Evolutionary conservation across 2,113 vertebrate genomes (phyloP), one percentile per base, ranked within the genome.

Genomic region (Nettapus auritus): DNA sequence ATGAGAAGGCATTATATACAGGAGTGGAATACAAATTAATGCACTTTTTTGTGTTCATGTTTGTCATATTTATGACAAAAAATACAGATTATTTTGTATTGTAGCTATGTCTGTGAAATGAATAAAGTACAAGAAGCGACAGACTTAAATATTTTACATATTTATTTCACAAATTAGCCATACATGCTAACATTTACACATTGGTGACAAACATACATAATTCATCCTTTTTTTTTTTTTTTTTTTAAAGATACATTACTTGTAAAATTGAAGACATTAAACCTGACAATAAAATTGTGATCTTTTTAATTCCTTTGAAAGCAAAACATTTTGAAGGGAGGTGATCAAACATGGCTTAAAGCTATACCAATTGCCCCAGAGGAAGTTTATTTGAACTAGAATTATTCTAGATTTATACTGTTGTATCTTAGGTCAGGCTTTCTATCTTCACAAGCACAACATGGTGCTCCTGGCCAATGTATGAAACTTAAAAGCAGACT

Each of bases 151-250:
- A 6, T 82, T 93, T 83, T 87, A 67, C 42, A 34, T 80, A 87
- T 97, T 97, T 97, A 97, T 97, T 97, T 97, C 95, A 97, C 66
- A 74, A 92, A 87, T 93, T 94, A 92, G 57, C 59, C 82, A 57
- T 94, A 93, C 68, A 94, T 69, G 33, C 88, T 94, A 77, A 94
- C 76, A 88, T 95, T 91, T 93, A 92, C 25, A 92, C 67, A 88
- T 53, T 57, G 59, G 80, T 85, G 68, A 96, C 91, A 93, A 90
- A 95, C 10, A 92, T 40, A 91, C 21, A 76, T 56, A 74, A 44
- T 82, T 42, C 33, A 73, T 70, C 13, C 1, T 42, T 56, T 90
- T 86, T 66, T 86, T 64, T n/a, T 38, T 70, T n/a, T 20, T 25
- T 62, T 40, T 83, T 77, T 82, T 67, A 0, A 38, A 87, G 59